These are phyloP conservation scores for Cephus rjabovi DNA, from an alignment of 2,888 invertebrate genomes.

Conservation along the genomic window DNA sequence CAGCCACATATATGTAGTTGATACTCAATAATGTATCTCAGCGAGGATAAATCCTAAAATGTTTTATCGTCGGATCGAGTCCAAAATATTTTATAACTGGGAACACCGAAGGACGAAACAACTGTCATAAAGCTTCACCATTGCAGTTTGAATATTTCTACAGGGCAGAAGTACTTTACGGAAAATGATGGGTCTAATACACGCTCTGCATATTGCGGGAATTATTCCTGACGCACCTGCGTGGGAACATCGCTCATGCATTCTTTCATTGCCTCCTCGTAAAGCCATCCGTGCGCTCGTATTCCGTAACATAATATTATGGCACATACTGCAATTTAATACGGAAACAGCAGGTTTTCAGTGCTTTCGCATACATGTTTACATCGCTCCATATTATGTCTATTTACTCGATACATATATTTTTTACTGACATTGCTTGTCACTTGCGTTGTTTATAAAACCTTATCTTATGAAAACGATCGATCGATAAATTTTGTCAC, in stretches of 20 bases:
- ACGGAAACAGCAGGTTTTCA: not conserved
- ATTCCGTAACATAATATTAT: conserved; percentile 2
- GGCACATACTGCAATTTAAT: conserved; percentile 4
- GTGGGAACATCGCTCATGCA: conserved; percentile 6
- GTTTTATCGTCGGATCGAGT: too few species aligned
- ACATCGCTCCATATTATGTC: not conserved
- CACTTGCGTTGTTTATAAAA: too few species aligned
- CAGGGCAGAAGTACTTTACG: not conserved
- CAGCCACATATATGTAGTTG: too few species aligned
- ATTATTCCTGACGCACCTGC: conserved; percentile 16
- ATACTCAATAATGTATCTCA: too few species aligned
- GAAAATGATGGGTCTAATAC: not conserved
- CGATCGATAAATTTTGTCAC: too few species aligned
- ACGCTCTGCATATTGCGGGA: not conserved
- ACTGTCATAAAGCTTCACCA: conserved; percentile 18
- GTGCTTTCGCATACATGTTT: not conserved
- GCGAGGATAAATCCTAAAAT: too few species aligned
- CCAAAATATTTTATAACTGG: not conserved
- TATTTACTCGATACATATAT: too few species aligned
- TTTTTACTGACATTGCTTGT: too few species aligned
- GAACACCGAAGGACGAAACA: conserved; percentile 18
- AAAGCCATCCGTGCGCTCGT: conserved; percentile 8
- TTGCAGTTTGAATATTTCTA: conserved; percentile 4
- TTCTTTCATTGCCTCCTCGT: conserved; percentile 17
- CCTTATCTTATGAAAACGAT: too few species aligned